Base-by-base conservation (phyloP, 2,797 vertebrate genomes). In the Taeniopygia guttata region DNA sequence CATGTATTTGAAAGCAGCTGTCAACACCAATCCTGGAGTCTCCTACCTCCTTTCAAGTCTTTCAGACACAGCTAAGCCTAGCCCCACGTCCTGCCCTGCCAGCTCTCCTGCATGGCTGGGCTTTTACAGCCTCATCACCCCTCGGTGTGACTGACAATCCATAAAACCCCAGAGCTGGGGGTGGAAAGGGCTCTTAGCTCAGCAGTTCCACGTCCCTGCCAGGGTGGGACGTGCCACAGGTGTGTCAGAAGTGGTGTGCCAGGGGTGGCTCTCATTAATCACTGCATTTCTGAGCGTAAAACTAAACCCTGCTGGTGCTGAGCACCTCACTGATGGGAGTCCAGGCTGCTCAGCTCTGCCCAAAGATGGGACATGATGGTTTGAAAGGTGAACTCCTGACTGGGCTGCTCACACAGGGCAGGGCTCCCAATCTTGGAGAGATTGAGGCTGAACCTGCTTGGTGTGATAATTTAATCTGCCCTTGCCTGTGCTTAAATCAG, bases 181-280 rank as follows among this genome's bases (percentile, higher is more conserved):
- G 36, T 93, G 94, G 84, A 32, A 85, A 80, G 83, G 89, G 8
- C 72, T 68, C 3, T 86, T 22, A 62, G 89, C 77, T 78, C 95
- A 96, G 69, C 55, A 58, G 40, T 30, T 78, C 89, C 62, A 11
- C 59, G 89, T 69, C 66, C 75, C 84, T 91, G 79, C 88, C 78
- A 74, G 90, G 86, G 40, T 88, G 94, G 92, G 92, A 67, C 27
- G 30, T 42, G 34, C 5, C 1, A 0, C 87, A 85, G 91, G 78
- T 93, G 75, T 78, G 74, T 18, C 68, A 87, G 30, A 5, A 64
- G 38, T 7, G 46, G 72, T 68, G 34, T 74, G 36, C 86, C 75
- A 38, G 51, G 1, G 68, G 6, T 74, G 72, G 22, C 3, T 79
- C 78, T 9, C 66, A 8, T 73, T 78, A 26, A 56, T 78, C 78